phyloP scores from a whole-genome alignment of 2,888 invertebrate genomes.

The Latrodectus hesperus region DNA sequence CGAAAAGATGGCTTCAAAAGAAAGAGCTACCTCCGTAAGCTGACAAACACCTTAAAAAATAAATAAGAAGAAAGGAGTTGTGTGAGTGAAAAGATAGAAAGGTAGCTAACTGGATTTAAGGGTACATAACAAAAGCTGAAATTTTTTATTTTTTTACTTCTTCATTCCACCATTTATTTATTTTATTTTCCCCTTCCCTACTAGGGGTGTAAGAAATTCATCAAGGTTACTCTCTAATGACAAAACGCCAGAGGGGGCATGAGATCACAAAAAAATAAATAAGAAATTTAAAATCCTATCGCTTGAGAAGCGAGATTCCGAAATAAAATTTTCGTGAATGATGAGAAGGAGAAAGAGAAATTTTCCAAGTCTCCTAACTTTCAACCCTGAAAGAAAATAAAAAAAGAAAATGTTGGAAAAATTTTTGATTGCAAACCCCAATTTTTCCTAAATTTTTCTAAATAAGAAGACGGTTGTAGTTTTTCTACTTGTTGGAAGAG shows the following conservation, averaged over 20 bases:
- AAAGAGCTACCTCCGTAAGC: not conserved
- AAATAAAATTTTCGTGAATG: conserved; percentile 5
- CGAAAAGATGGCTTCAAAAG: conserved; percentile 59
- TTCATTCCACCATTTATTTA: not conserved
- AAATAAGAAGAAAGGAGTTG: conserved; percentile 38
- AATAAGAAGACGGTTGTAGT: too few relatives aligned
- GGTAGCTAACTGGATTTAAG: conserved; percentile 63
- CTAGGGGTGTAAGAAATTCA: conserved; percentile 24
- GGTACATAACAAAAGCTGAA: conserved; percentile 51
- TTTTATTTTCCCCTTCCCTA: conserved; percentile 11
- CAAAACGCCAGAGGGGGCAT: conserved; percentile 34
- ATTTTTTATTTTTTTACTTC: conserved; percentile 12
- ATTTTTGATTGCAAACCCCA: not conserved
- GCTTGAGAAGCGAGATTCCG: not conserved
- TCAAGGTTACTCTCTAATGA: conserved; percentile 62
- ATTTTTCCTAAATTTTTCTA: too few relatives aligned
- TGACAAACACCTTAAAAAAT: conserved; percentile 56
- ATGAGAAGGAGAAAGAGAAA: not conserved
- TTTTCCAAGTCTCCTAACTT: not conserved
- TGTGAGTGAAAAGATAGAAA: conserved; percentile 19
- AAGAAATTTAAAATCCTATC: conserved; percentile 28
- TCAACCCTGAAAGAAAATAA: too few relatives aligned
- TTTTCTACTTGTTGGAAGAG: too few relatives aligned
- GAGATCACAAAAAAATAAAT: conserved; percentile 14
- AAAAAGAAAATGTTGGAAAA: too few relatives aligned